Evolutionary conservation across 1,140 invertebrate species (phyloP), one percentile per base, ranked within the genome.

Genomic region (Triops cancriformis): DNA sequence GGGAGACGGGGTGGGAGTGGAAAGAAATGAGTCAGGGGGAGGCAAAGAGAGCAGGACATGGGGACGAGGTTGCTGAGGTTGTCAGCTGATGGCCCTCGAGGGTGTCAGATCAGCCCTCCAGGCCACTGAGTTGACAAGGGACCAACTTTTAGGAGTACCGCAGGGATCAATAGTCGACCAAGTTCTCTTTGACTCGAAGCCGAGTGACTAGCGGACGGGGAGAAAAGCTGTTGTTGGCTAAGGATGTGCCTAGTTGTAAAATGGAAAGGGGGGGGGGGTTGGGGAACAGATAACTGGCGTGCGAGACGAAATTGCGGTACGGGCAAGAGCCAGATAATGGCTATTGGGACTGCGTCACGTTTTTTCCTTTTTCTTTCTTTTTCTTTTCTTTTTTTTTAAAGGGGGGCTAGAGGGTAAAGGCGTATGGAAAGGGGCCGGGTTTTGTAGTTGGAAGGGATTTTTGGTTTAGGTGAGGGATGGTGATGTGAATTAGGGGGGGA

Each of bases 11-110:
- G 37, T 0, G 23, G 4, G 64, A 31, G 64, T 26, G 45, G 23
- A 45, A 72, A 37, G 9, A 72, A 11, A 28, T 28, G 37, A 28
- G 43, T 26, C 27, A 18, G 37, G 41, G 26, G 14, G 23, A n/a
- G 23, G 27, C 1, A 41, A n/a, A 26, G 64, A 73, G 51, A 37
- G 14, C 26, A 26, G 72, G 72, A 42, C 72, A 28, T 74, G 14
- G 74, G 31, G 74, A 78, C 77, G 27, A 42, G 14, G 45, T 41
- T 76, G 31, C 74, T 76, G 37, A 76, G 74, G 28, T 76, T 76
- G 74, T 76, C 74, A 76, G 74, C 74, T 76, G 74, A 76, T 76
- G 37, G 74, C 74, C 45, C 74, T 76, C 42, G 37, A 76, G 74
- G 74, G 74, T 45, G 74, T 76, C 74, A 31, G 37, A 76, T 76